Conservation (phyloP, 2,113 vertebrate species). For the Actinemys pallida region DNA sequence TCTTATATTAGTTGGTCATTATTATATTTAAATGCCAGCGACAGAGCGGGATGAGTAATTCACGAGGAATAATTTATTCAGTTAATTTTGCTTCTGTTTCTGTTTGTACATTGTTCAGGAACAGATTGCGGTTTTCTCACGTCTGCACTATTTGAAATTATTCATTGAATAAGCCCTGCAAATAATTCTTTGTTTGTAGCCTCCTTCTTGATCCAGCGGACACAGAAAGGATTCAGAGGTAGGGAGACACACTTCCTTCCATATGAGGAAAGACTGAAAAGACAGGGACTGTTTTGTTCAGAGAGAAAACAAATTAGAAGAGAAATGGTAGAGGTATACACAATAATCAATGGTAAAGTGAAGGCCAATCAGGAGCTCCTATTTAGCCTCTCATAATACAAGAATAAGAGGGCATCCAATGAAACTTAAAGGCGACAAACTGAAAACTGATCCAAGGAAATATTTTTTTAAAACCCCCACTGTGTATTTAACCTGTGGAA, state of each 20-base stretch:
- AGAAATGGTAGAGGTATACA: background rate
- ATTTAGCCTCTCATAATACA: background rate
- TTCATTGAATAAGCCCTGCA: slow-evolving; percentile 2
- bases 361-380: background rate
- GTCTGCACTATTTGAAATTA: background rate
- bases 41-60: slow-evolving; percentile 26
- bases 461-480: rapidly evolving
- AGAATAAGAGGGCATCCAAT: background rate
- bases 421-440: background rate
- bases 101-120: background rate
- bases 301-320: background rate
- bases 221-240: background rate
- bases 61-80: slow-evolving; percentile 6
- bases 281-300: background rate
- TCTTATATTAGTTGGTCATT: slow-evolving; percentile 22
- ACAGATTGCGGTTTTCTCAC: background rate
- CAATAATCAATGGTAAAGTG: background rate
- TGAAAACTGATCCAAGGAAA: background rate
- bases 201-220: background rate
- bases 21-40: background rate
- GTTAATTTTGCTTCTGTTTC: slow-evolving; percentile 31
- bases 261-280: background rate
- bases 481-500: background rate
- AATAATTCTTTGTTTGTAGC: background rate
- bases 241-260: rapidly evolving